Conservation (phyloP, 2,113 vertebrate species). For the Eira barbara region DNA sequence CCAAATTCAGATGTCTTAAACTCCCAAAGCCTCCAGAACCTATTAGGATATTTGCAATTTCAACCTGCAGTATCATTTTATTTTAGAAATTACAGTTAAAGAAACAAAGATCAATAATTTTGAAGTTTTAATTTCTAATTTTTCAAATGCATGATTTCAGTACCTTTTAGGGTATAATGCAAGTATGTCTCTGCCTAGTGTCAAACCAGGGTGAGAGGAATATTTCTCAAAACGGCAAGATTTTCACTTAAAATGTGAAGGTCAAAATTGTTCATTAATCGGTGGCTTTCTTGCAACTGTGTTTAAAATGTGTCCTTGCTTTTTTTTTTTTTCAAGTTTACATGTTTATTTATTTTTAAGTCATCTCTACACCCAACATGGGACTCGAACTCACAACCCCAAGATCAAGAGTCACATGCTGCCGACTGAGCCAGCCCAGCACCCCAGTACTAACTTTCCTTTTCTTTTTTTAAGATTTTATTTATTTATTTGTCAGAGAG, state of each 20-base stretch:
- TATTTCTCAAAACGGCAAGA: not conserved
- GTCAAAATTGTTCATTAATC: not conserved
- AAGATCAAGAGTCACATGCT: not conserved
- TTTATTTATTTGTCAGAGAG: not conserved
- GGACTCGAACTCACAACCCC: not conserved
- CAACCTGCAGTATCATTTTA: not conserved
- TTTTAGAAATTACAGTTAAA: not conserved
- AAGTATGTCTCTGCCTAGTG: not conserved
- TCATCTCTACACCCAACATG: not conserved
- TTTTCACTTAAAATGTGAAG: not conserved
- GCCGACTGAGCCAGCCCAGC: not conserved
- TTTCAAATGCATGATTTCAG: not conserved
- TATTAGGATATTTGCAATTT: not conserved
- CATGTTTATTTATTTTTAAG: not conserved
- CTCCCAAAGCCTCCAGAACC: not conserved
- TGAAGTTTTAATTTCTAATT: not conserved
- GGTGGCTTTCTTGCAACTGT: not conserved
- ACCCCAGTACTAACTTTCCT: not conserved
- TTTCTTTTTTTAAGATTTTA: not conserved
- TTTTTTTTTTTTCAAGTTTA: not conserved
- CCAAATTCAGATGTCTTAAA: not conserved
- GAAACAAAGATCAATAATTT: not conserved
- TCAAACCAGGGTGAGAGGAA: not conserved
- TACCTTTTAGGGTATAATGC: not conserved
- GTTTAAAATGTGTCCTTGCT: not conserved